phyloP scores from a whole-genome alignment of 2,113 vertebrate species.

The Tympanuchus pallidicinctus region DNA sequence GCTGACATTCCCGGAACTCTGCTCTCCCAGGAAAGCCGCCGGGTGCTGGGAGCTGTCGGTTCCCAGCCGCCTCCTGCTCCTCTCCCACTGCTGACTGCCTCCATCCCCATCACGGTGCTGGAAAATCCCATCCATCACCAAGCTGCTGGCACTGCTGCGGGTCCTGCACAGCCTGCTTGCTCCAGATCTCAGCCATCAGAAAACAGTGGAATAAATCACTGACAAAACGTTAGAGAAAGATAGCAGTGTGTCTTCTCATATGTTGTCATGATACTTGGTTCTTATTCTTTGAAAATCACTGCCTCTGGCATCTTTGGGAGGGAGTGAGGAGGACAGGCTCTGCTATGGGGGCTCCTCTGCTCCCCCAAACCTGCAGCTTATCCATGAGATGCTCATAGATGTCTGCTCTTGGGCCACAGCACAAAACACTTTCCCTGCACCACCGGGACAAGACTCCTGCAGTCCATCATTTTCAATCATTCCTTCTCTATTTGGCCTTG shows the following conservation, averaged over 20 bases:
- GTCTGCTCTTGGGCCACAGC: background rate
- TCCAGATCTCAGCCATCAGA: accelerated
- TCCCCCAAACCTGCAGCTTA: background rate
- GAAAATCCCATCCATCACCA: background rate
- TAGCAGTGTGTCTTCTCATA: background rate
- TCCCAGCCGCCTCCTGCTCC: background rate
- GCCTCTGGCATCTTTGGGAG: background rate
- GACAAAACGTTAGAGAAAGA: background rate
- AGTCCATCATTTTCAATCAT: background rate
- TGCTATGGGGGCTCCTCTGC: accelerated
- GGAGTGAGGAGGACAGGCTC: too few species aligned
- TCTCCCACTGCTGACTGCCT: background rate
- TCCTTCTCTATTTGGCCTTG: background rate
- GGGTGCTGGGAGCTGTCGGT: accelerated
- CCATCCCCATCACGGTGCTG: background rate
- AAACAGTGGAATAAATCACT: background rate
- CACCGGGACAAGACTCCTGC: background rate
- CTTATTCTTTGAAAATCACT: background rate
- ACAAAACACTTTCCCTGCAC: background rate
- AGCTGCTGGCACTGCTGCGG: background rate
- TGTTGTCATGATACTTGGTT: too few species aligned
- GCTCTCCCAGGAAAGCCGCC: background rate
- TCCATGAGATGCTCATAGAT: background rate
- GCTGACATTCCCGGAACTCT: background rate
- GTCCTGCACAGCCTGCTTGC: accelerated